Percentiles rank a stretch among this genome's conserved stretches.
Conservation (phyloP, 2,113 vertebrate species). For the Eira barbara region DNA sequence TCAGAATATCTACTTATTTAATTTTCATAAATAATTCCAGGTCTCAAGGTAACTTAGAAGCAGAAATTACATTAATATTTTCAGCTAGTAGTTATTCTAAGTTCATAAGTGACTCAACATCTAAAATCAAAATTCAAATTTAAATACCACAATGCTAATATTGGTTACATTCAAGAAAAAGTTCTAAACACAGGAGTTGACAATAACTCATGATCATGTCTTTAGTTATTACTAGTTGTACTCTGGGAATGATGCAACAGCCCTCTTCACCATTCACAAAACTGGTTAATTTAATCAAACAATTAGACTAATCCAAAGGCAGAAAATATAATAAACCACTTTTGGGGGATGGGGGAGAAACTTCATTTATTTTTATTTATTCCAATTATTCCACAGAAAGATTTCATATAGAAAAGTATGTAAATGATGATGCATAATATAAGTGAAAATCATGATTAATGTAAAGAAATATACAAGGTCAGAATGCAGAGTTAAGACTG, state of each 20-base stretch:
- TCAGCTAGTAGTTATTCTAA: not conserved
- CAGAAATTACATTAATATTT: not conserved
- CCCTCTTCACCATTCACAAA: not conserved
- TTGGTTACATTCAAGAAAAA: not conserved
- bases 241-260: not conserved
- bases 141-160: not conserved
- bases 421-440: not conserved
- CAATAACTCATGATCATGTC: not conserved
- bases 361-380: constrained; percentile 31
- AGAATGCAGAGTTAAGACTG: not conserved
- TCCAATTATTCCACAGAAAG: not conserved
- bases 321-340: constrained; percentile 5
- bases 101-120: not conserved
- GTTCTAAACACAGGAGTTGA: not conserved
- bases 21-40: not conserved
- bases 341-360: not conserved
- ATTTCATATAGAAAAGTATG: not conserved
- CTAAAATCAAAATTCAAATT: not conserved
- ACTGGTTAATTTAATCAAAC: not conserved
- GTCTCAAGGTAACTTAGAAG: not conserved
- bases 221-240: not conserved
- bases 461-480: not conserved
- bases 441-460: not conserved
- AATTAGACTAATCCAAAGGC: constrained; percentile 21
- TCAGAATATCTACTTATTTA: not conserved